phyloP scores from a whole-genome alignment of 2,113 vertebrate genomes.

The Ciconia maguari region DNA sequence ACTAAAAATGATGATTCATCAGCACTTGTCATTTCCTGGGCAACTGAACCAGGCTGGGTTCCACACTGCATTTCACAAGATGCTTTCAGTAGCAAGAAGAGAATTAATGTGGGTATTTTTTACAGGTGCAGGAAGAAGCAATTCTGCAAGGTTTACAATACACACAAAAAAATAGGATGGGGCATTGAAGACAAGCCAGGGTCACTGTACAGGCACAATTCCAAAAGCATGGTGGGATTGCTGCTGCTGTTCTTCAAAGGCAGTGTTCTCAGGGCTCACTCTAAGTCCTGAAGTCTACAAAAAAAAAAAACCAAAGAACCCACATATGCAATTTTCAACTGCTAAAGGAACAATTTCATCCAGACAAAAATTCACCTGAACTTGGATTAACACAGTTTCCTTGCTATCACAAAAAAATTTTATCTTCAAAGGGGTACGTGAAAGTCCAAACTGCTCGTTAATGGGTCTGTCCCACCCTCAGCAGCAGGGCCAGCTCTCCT shows the following conservation, averaged over 20 bases:
- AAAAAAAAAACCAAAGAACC: neutral
- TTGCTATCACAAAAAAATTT: neutral
- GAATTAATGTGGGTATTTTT: neutral
- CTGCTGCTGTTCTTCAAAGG: neutral
- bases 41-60: neutral
- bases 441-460: neutral
- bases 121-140: neutral
- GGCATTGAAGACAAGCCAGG: neutral
- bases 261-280: neutral
- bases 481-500: neutral
- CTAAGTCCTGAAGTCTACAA: neutral
- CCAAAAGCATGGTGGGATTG: neutral
- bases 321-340: accelerated
- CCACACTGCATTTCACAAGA: neutral
- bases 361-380: neutral
- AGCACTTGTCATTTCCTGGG: neutral
- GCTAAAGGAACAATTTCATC: neutral
- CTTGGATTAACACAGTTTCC: neutral
- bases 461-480: neutral
- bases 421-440: neutral
- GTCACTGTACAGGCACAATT: neutral
- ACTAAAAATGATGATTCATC: constrained; percentile 9
- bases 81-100: neutral
- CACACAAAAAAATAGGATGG: neutral
- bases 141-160: neutral